Percentiles rank a stretch among this genome's conserved stretches.
Conservation (phyloP, 2,797 vertebrate species). For the Salmo trutta region DNA sequence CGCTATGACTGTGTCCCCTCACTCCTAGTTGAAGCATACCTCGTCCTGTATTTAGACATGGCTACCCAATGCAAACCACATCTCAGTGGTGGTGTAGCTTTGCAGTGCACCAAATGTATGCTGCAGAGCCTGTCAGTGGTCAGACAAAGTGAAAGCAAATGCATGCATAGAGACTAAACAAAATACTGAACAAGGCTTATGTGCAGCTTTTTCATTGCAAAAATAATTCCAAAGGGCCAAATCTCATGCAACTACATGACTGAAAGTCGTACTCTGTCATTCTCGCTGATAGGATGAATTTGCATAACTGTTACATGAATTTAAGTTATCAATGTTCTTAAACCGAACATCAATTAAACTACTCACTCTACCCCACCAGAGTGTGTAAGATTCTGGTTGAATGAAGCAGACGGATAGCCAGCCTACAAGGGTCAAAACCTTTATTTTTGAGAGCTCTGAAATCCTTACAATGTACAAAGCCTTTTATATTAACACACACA, state of each 20-base stretch:
- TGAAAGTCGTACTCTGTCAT: not conserved
- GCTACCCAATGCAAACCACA: slow-evolving; percentile 51
- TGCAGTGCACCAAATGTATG: slow-evolving; percentile 45
- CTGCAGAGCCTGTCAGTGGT: slow-evolving; percentile 43
- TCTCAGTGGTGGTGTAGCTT: slow-evolving; percentile 40
- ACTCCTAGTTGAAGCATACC: slow-evolving; percentile 37
- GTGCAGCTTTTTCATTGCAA: not conserved
- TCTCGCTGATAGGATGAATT: not conserved
- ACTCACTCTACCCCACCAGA: too few relatives aligned
- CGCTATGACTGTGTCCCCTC: slow-evolving; percentile 64
- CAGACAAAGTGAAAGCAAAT: slow-evolving; percentile 9
- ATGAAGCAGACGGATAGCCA: too few relatives aligned
- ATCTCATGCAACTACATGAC: too few relatives aligned
- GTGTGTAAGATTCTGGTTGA: too few relatives aligned
- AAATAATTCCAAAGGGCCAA: not conserved
- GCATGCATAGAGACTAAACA: not conserved
- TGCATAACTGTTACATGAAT: too few relatives aligned
- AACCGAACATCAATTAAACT: too few relatives aligned
- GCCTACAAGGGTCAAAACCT: too few relatives aligned
- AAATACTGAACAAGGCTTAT: not conserved
- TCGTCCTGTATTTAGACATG: slow-evolving; percentile 47
- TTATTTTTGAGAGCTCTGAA: too few relatives aligned
- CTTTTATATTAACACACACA: too few relatives aligned
- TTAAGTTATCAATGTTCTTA: too few relatives aligned
- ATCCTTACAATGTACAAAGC: too few relatives aligned